phyloP scores from a whole-genome alignment of 1,140 invertebrate species.

The Potamilus streckersoni region DNA sequence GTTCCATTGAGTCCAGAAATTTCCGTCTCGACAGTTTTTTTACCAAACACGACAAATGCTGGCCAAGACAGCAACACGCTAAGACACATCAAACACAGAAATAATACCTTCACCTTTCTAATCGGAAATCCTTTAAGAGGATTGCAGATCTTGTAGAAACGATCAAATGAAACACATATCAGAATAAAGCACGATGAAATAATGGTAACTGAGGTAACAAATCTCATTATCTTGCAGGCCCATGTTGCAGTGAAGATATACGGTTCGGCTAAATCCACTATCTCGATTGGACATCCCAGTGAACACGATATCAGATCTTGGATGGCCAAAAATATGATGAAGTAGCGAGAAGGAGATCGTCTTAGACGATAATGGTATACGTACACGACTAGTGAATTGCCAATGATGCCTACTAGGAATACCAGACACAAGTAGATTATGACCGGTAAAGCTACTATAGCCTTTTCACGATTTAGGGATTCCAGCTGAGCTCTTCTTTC shows the following conservation, averaged over 20 bases:
- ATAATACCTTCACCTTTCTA: slow-evolving; percentile 35
- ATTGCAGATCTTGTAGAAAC: slow-evolving; percentile 49
- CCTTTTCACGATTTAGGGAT: slow-evolving; percentile 35
- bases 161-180: slow-evolving; percentile 43
- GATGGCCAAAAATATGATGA: slow-evolving; percentile 43
- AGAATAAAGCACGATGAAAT: slow-evolving; percentile 43
- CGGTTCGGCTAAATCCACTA: slow-evolving; percentile 39
- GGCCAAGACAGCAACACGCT: slow-evolving; percentile 38
- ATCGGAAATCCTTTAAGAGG: slow-evolving; percentile 44
- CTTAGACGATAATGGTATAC: slow-evolving; percentile 38
- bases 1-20: slow-evolving; percentile 27
- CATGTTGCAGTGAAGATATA: slow-evolving; percentile 30
- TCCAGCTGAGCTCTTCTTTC: no score
- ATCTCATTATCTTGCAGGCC: slow-evolving; percentile 45
- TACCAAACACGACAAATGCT: slow-evolving; percentile 41
- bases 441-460: slow-evolving; percentile 39
- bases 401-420: slow-evolving; percentile 35
- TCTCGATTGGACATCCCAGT: slow-evolving; percentile 39
- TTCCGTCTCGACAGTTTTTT: slow-evolving; percentile 30
- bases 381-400: slow-evolving; percentile 42
- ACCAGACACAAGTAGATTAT: slow-evolving; percentile 35
- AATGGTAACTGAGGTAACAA: slow-evolving; percentile 34
- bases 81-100: slow-evolving; percentile 21
- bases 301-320: slow-evolving; percentile 44
- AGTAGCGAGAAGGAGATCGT: slow-evolving; percentile 39